Evolutionary conservation across 2,113 vertebrate genomes (phyloP), one percentile per base, ranked within the genome.

Genomic region (Toxotes chatareus): DNA sequence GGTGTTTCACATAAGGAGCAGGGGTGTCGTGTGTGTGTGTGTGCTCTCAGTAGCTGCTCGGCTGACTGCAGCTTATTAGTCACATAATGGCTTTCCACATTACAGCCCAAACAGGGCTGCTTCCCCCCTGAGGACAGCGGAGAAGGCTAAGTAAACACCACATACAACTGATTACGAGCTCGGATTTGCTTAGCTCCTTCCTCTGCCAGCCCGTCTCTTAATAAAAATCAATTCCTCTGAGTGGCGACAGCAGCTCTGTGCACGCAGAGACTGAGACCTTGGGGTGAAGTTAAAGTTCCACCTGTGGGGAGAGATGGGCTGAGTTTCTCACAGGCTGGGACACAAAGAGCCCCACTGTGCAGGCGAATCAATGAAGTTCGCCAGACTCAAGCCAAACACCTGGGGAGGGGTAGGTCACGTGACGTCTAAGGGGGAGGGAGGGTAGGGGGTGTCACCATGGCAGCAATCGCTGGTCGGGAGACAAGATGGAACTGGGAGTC

Each of bases 271-370:
- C 14, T 0, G 51, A 82, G 79, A 69, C 64, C 69, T 77, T 75
- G 77, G 79, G 83, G 32, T 72, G 42, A 84, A 59, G 90, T 88
- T 86, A 82, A 86, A 83, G 80, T 86, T 86, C 92, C 91, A 91
- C 91, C 92, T 91, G 90, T 89, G 89, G 71, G 73, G 80, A 85
- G 80, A 90, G 86, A 91, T 68, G 69, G 85, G 66, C 84, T 34
- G 61, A 59, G 82, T 87, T 91, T 92, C 93, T 91, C 92, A 79
- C 92, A 93, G 83, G 65, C 86, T 10, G 59, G 21, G 32, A 34
- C 85, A 93, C 91, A 94, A 94, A 93, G 93, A 90, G 86, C 87
- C 80, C 85, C 38, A 92, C 82, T 94, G 92, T 94, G 86, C 68
- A 11, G 63, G 75, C 55, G 87, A 93, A 93, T 93, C 91, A 93